Conservation (phyloP, 2,888 invertebrate species). For the Trichopoda pennipes region DNA sequence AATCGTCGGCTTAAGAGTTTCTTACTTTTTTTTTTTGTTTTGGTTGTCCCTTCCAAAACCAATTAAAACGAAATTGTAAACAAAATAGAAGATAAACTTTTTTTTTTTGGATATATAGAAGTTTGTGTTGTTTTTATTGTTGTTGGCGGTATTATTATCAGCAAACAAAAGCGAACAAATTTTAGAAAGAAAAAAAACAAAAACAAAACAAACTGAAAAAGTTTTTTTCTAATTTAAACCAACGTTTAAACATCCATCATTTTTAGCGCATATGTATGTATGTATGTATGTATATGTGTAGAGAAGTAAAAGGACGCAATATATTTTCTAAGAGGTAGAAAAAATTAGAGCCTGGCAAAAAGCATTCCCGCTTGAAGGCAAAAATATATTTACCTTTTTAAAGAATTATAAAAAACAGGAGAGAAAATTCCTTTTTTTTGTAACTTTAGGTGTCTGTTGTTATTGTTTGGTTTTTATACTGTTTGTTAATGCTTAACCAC, state of each 20-base stretch:
- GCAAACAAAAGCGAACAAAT: constrained; percentile 32
- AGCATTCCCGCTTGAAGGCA: constrained; percentile 16
- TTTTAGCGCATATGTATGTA: no score
- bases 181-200: constrained; percentile 10
- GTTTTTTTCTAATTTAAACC: neutral
- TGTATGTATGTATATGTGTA: neutral
- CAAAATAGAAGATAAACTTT: constrained; percentile 45
- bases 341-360: constrained; percentile 6
- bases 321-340: constrained; percentile 4
- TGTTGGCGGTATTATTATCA: constrained; percentile 22
- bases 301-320: constrained; percentile 17
- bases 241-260: constrained; percentile 58
- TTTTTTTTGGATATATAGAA: constrained; percentile 22
- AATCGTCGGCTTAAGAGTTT: constrained; percentile 53
- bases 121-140: neutral
- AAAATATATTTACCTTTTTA: constrained; percentile 7
- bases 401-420: neutral
- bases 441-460: constrained; percentile 36
- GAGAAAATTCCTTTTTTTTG: constrained; percentile 17
- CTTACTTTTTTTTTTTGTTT: constrained; percentile 6
- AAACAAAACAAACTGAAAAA: constrained; percentile 23
- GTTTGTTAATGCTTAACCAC: constrained; percentile 51
- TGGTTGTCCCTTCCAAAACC: constrained; percentile 26
- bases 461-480: constrained; percentile 32
- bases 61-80: constrained; percentile 44